A percentile compares a stretch with the other conserved stretches of the same genome.
phyloP scores from a whole-genome alignment of 2,888 invertebrate genomes.

The Frankliniella intonsa region DNA sequence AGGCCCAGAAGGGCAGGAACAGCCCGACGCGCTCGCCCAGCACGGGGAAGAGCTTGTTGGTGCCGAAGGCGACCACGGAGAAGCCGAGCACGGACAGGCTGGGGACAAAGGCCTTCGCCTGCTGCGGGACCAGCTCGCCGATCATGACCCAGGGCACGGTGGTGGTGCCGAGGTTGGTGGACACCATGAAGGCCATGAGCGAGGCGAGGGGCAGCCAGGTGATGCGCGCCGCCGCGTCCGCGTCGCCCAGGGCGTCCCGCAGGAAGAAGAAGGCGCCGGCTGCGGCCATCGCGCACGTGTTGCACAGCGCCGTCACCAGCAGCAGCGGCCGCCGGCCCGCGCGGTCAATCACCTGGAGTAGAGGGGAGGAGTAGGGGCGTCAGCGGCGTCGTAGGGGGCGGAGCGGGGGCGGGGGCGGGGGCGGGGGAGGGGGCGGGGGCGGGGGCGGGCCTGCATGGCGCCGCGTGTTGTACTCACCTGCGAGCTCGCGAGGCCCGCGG shows the following conservation, averaged over 20 bases:
- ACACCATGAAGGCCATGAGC: constrained; percentile 13
- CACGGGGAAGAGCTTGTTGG: constrained; percentile 7
- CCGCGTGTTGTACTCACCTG: background rate
- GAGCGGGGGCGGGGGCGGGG: too few relatives aligned
- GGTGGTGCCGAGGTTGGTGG: constrained; percentile 21
- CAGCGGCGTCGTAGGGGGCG: too few relatives aligned
- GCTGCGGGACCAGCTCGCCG: constrained; percentile 15
- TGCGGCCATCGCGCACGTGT: background rate
- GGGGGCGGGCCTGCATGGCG: background rate
- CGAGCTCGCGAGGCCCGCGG: background rate
- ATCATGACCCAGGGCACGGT: constrained; percentile 22
- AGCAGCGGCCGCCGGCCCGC: constrained; percentile 12
- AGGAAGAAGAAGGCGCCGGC: constrained; percentile 13
- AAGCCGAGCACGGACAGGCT: constrained; percentile 16
- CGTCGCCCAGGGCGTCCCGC: background rate
- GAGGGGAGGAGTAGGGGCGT: background rate
- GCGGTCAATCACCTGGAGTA: constrained; percentile 2
- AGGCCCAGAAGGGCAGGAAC: background rate
- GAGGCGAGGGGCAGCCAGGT: constrained; percentile 1
- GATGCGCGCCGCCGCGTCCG: background rate
- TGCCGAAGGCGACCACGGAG: constrained; percentile 1
- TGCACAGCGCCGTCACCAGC: background rate
- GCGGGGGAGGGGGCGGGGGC: too few relatives aligned
- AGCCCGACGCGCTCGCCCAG: background rate
- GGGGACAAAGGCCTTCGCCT: background rate